Evolutionary conservation across 2,888 invertebrate genomes (phyloP), one percentile per base, ranked within the genome.

Genomic region (Eudemis profundana): DNA sequence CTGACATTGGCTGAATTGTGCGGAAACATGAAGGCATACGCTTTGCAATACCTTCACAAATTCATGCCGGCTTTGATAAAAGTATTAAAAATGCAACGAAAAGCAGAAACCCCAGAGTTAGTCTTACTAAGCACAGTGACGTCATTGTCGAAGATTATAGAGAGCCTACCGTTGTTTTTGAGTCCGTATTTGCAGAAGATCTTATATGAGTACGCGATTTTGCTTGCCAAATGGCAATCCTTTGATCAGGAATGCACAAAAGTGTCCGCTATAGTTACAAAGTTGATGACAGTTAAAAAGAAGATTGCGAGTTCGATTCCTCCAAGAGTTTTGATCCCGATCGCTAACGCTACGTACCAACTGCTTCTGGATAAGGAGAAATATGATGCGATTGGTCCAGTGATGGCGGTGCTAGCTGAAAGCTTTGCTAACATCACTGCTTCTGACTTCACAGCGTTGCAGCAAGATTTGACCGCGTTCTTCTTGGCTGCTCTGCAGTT

Each of bases 111-210:
- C 0, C 94, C 95, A 0, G 94, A 95, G 72, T 74, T 95, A 17
- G 86, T 95, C 0, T 83, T 96, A n/a, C 81, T 96, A 15, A 96
- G 97, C 80, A 94, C 96, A 4, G 93, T 97, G 1, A 96, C 96
- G 2, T 95, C 96, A 0, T 87, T 97, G 33, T 95, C 96, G 66
- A 97, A 97, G 84, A 94, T 98, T 42, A 94, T 98, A 3, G 96
- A 97, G 78, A 95, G 95, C 23, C 83, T 98, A 44, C 95, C 97
- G 0, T 90, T 96, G 40, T 98, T 98, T 82, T 83, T 98, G 69
- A 97, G 97, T 68, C 96, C 97, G 0, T 98, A 98, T 84, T 87
- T 98, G 33, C 94, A 95, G 70, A 95, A 95, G 72, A 91, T 97
- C 33, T 79, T 97, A 0, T 93, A 91, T 7, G 94, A 95, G 71